A percentile compares a stretch with the other conserved stretches of the same genome.
phyloP scores from a whole-genome alignment of 2,797 vertebrate species.

The Myotis myotis region DNA sequence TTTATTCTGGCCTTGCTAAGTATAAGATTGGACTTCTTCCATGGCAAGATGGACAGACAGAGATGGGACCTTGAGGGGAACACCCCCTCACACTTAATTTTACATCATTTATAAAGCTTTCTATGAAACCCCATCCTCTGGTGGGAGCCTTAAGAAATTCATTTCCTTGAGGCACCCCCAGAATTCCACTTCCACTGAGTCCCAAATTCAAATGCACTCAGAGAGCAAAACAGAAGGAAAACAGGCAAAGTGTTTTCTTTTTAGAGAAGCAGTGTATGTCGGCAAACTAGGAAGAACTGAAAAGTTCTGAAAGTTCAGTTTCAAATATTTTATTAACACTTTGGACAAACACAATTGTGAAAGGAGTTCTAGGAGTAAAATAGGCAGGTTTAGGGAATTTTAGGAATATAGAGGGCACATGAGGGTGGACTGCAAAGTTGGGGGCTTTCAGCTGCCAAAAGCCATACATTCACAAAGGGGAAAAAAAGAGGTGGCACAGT shows the following conservation, averaged over 20 bases:
- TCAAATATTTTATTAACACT: background rate
- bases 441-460: no score
- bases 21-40: background rate
- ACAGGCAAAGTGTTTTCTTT: rapidly evolving
- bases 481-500: no score
- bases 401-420: no score
- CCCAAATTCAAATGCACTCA: background rate
- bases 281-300: background rate
- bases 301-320: background rate
- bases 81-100: background rate
- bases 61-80: background rate
- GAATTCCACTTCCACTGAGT: background rate
- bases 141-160: background rate
- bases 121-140: background rate
- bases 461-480: no score
- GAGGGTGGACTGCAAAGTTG: no score
- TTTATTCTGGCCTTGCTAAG: background rate
- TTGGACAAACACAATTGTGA: background rate
- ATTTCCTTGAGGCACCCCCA: background rate
- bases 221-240: background rate
- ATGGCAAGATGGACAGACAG: background rate
- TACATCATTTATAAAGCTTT: background rate
- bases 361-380: no score
- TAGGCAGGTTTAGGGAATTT: no score
- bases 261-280: background rate